These are phyloP conservation scores for Micropoecilia bifurca DNA, from an alignment of 2,797 vertebrate species.

Conservation along the genomic window DNA sequence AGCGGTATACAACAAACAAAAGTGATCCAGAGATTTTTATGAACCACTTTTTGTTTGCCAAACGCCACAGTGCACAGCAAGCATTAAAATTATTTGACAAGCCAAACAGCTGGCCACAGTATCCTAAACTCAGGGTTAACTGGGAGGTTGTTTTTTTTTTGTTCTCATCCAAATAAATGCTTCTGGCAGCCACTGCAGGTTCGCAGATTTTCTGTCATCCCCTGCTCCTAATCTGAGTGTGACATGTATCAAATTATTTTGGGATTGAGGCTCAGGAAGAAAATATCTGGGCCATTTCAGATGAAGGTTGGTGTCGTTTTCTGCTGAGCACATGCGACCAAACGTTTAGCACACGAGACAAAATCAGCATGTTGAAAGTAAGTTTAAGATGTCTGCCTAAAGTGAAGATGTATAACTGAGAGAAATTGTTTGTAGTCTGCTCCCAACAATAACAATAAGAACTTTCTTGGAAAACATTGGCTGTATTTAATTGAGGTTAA, in stretches of 20 bases:
- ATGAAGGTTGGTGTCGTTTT: constrained; percentile 35
- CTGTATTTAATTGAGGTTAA: not conserved
- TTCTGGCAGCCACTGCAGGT: constrained; percentile 56
- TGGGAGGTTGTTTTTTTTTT: constrained; percentile 33
- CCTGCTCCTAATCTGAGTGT: constrained; percentile 66
- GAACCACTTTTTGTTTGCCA: constrained; percentile 50
- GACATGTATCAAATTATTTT: constrained; percentile 75
- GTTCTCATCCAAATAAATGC: constrained; percentile 64
- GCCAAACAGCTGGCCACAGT: constrained; percentile 52
- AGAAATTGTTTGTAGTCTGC: not conserved
- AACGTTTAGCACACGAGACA: not conserved
- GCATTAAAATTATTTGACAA: constrained; percentile 31
- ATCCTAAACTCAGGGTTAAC: constrained; percentile 55
- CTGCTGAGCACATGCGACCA: not conserved
- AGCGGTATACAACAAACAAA: constrained; percentile 18
- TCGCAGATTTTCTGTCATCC: constrained; percentile 71
- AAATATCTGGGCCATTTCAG: constrained; percentile 70
- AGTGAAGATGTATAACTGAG: not conserved
- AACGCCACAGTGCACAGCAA: constrained; percentile 22
- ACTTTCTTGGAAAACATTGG: not conserved
- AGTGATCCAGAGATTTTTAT: constrained; percentile 9
- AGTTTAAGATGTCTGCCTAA: not conserved
- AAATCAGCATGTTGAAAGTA: not conserved
- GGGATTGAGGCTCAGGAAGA: constrained; percentile 61
- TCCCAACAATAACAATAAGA: not conserved